Evolutionary conservation across 2,113 vertebrate genomes (phyloP).

Genomic region (Hemibagrus wyckioides): DNA sequence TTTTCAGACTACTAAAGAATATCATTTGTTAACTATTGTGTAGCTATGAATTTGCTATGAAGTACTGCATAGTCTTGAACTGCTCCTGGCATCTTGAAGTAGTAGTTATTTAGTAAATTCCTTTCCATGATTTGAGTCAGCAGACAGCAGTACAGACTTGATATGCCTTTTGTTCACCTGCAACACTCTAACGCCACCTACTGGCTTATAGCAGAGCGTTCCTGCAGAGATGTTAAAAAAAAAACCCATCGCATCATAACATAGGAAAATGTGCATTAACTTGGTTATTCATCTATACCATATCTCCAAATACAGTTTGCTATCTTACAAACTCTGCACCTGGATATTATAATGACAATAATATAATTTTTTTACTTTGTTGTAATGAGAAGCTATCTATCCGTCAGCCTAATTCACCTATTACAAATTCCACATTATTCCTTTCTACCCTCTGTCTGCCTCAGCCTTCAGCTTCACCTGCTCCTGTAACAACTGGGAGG

Average conservation of each 20-base stretch:
- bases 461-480: background rate
- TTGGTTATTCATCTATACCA: background rate
- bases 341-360: no score
- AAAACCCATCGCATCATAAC: background rate
- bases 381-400: background rate
- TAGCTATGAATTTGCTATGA: background rate
- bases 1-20: background rate
- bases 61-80: no score
- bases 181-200: slow-evolving; percentile 56
- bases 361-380: background rate
- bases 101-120: background rate
- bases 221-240: background rate
- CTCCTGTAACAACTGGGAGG: background rate
- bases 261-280: background rate
- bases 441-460: background rate
- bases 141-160: background rate
- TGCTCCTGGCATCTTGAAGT: background rate
- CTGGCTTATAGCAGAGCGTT: slow-evolving; percentile 29
- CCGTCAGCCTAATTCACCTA: background rate
- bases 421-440: background rate
- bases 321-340: no score
- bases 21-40: background rate
- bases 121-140: background rate
- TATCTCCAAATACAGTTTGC: background rate
- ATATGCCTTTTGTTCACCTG: background rate